Base-by-base conservation (phyloP, 2,113 vertebrate species). In the Meleagris gallopavo region DNA sequence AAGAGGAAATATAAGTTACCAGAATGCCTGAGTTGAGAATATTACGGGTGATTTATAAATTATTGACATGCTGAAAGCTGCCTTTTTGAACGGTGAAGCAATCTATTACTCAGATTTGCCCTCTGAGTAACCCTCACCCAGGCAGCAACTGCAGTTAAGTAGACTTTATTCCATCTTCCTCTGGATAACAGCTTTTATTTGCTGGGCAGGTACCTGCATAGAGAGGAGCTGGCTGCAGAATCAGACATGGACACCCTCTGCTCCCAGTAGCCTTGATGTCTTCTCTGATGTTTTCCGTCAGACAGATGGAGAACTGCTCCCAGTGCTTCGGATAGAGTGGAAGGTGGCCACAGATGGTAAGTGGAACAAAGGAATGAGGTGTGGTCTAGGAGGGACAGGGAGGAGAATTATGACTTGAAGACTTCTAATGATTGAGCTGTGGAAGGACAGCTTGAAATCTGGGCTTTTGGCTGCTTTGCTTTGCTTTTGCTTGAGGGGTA, bases 331-430 rank as follows among this genome's bases (percentile, higher is more conserved):
- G 11, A 96, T 98, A 25, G 75, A 96, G 20, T 98, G 98, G 98
- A 94, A 88, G 0, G 94, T 98, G 66, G 96, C 96, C 65, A 97
- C 97, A 3, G 98, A 98, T 36, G 97, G 98, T 98, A 71, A 97
- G 97, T 65, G 6, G 36, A 88, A 54, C 17, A 58, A 46, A 72
- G 38, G 45, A 61, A 36, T 29, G 72, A 45, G 38, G 11, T 74
- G 25, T 50, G 36, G 22, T 57, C 41, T 70, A 10, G 29, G 60
- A 57, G 69, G 25, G n/a, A 20, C 2, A 20, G 7, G 22, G 27
- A 88, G 32, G 24, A 79, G 40, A 69, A 3, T 46, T 55, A 27
- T 5, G 20, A 16, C 41, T 32, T 82, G 48, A 67, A 55, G 16
- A 41, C 64, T 69, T 32, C 36, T 13, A 36, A 34, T 88, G 34